phyloP scores from a whole-genome alignment of 2,888 invertebrate genomes.

The Lordiphosa fenestrarum region DNA sequence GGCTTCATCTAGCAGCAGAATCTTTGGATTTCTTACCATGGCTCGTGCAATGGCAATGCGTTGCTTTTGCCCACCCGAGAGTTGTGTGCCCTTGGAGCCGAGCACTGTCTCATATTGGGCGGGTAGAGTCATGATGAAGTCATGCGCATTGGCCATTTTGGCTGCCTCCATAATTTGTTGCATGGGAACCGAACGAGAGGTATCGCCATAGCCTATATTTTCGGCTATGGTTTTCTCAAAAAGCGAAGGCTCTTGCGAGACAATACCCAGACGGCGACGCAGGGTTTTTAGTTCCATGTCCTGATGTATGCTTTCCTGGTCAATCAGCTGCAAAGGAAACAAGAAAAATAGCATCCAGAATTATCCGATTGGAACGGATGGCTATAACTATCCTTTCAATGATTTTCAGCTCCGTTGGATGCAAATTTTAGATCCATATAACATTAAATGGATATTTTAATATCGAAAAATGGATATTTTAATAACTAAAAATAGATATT shows the following conservation, averaged over 20 bases:
- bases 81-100: slow-evolving; percentile 87
- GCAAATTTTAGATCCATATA: no score
- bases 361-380: no score
- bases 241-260: slow-evolving; percentile 94
- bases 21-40: slow-evolving; percentile 86
- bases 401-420: no score
- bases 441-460: no score
- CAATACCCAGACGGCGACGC: slow-evolving; percentile 90
- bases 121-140: slow-evolving; percentile 89
- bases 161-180: slow-evolving; percentile 89
- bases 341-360: no score
- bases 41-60: slow-evolving; percentile 90
- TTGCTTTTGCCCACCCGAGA: slow-evolving; percentile 93
- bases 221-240: slow-evolving; percentile 93
- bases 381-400: no score
- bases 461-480: no score
- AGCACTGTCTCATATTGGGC: slow-evolving; percentile 87
- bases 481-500: no score
- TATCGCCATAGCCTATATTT: slow-evolving; percentile 95
- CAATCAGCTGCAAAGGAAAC: slow-evolving; percentile 71
- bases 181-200: slow-evolving; percentile 83
- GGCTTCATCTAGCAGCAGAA: slow-evolving; percentile 87
- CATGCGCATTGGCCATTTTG: slow-evolving; percentile 92
- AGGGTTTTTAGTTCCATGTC: slow-evolving; percentile 83
- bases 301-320: slow-evolving; percentile 81